phyloP scores from a whole-genome alignment of 2,888 invertebrate genomes.

The Agrenia bidenticulata region DNA sequence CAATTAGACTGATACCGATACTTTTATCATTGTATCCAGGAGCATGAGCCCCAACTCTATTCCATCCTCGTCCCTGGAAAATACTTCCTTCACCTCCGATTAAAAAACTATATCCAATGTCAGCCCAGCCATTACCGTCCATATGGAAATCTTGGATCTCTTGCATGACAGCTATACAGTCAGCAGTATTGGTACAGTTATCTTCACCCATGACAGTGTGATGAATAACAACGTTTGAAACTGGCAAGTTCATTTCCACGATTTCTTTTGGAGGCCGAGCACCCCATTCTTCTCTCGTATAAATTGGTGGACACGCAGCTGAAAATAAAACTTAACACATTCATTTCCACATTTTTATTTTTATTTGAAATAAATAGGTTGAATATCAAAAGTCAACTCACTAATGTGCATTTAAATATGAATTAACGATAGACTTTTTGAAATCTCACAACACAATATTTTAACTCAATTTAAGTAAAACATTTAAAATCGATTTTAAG shows the following conservation, averaged over 20 bases:
- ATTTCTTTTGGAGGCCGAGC: conserved; percentile 56
- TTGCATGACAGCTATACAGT: conserved; percentile 64
- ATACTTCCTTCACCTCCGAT: conserved; percentile 58
- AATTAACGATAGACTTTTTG: no score
- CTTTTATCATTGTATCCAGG: conserved; percentile 67
- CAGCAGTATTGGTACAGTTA: conserved; percentile 66
- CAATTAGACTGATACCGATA: conserved; percentile 71
- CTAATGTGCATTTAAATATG: no score
- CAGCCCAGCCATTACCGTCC: conserved; percentile 59
- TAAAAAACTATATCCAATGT: conserved; percentile 63
- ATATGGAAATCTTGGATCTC: conserved; percentile 69
- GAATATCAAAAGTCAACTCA: no score
- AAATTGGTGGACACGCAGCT: conserved; percentile 60
- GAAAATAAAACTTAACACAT: neutral
- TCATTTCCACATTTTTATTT: no score
- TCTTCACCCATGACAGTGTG: conserved; percentile 57
- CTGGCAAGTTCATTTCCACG: conserved; percentile 60
- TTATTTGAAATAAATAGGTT: no score
- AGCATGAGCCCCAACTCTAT: conserved; percentile 68
- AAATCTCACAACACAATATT: no score
- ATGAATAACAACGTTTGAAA: conserved; percentile 67
- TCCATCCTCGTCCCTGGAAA: conserved; percentile 62
- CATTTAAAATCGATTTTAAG: no score
- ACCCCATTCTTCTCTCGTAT: conserved; percentile 65
- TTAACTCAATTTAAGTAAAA: no score